Evolutionary conservation across 2,888 invertebrate species (phyloP).

Genomic region (Hypolimnas misippus): DNA sequence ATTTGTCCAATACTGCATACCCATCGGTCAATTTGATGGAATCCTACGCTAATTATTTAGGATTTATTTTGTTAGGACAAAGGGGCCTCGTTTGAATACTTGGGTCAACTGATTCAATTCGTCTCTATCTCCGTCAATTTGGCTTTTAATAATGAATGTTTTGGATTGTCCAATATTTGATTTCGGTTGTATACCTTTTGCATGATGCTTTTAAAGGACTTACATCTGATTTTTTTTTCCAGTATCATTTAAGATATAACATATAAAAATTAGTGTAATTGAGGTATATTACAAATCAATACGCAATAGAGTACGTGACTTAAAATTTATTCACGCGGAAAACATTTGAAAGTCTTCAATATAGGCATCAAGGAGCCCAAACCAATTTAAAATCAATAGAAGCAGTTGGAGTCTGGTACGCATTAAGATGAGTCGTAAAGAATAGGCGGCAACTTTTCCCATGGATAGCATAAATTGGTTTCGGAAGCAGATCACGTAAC

Average conservation of each 20-base stretch:
- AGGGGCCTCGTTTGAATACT: constrained; percentile 60
- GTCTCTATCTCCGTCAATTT: constrained; percentile 55
- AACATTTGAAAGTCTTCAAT: constrained; percentile 15
- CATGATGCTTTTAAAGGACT: not conserved
- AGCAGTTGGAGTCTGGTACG: constrained; percentile 46
- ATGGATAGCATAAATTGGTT: constrained; percentile 82
- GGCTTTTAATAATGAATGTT: constrained; percentile 43
- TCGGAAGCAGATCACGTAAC: constrained; percentile 84
- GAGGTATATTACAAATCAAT: no score
- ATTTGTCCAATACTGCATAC: constrained; percentile 32
- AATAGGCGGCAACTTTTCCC: constrained; percentile 80
- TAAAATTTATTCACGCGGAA: no score
- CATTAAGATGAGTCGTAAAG: constrained; percentile 76
- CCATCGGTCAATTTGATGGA: constrained; percentile 44
- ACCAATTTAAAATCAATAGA: constrained; percentile 41
- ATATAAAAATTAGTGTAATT: no score
- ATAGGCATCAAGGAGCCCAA: constrained; percentile 15
- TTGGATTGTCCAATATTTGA: constrained; percentile 29
- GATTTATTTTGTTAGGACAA: constrained; percentile 79
- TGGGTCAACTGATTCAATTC: constrained; percentile 64
- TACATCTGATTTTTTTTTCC: no score
- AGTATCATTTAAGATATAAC: no score
- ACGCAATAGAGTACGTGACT: no score
- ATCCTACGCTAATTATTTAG: constrained; percentile 68
- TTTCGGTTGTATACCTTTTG: not conserved